Evolutionary conservation across 2,113 vertebrate species (phyloP), one percentile per base, ranked within the genome.

Genomic region (Trichechus manatus): DNA sequence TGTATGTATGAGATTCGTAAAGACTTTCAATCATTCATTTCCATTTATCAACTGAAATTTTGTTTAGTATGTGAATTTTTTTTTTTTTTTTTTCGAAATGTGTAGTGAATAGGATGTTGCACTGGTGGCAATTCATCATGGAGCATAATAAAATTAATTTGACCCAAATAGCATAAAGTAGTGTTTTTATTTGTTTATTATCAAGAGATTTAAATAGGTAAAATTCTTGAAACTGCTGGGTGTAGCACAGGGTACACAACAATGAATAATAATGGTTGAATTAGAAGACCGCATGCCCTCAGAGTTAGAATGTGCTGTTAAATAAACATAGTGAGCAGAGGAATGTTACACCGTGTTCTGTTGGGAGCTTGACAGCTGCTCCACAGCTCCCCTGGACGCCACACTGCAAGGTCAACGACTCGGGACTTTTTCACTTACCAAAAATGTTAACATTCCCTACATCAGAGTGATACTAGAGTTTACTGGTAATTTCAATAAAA

Each of bases 121-220:
- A 99, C 99, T 99, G 99, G 99, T 99, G 99, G 99, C 99, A 99
- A 99, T 98, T 98, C 99, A 99, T 99, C 98, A 98, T 98, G 98
- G 97, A 99, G 96, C 98, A 98, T 99, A 99, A 99, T 99, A 99
- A 99, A 99, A 99, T 99, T 98, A 99, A 99, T 99, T 99, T 99
- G 98, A 98, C 97, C 97, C 98, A 98, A 98, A 95, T 95, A 98
- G 85, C 3, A 63, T 97, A 96, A 98, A 97, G 91, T 96, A 97
- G 39, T 94, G 66, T 95, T 86, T 59, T 92, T 87, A 29, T 98
- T 97, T 96, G 95, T 97, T 96, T 98, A 87, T 95, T 94, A 86
- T 92, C 87, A 89, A 96, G 50, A 87, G 39, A 97, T 97, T 93
- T 93, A 97, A 98, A 95, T 95, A 97, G 70, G 7, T 81, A 31